A percentile compares a stretch with the other conserved stretches of the same genome.
Conservation (phyloP, 1,140 invertebrate genomes). For the Sitodiplosis mosellana region DNA sequence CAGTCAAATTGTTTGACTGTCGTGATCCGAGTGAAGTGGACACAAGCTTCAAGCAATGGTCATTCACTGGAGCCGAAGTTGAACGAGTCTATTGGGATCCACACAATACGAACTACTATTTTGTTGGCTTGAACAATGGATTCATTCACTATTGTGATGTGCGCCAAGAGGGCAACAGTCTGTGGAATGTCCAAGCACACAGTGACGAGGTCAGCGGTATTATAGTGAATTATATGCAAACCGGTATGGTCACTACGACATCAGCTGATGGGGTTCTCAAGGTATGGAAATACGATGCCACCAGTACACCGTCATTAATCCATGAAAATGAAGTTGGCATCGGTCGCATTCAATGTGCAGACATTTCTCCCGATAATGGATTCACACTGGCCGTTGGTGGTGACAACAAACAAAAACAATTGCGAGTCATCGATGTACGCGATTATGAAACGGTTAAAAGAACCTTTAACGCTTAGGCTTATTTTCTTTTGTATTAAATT, state of each 20-base stretch:
- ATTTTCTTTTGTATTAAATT: no score
- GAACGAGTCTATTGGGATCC: slow-evolving; percentile 76
- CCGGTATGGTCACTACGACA: slow-evolving; percentile 17
- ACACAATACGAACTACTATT: slow-evolving; percentile 18
- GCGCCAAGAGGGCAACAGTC: slow-evolving; percentile 37
- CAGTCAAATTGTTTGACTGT: slow-evolving; percentile 62
- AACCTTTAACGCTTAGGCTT: no score
- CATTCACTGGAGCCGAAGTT: slow-evolving; percentile 50
- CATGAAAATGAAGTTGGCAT: slow-evolving; percentile 41
- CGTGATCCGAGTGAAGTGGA: slow-evolving; percentile 32
- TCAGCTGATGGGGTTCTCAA: slow-evolving; percentile 20
- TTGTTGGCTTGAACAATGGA: slow-evolving; percentile 64
- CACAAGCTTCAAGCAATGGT: slow-evolving; percentile 43
- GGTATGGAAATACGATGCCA: slow-evolving; percentile 17
- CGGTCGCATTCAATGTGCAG: slow-evolving; percentile 53
- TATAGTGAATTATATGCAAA: slow-evolving; percentile 18
- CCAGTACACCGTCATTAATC: slow-evolving; percentile 24
- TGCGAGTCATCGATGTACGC: slow-evolving; percentile 55
- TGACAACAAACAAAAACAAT: slow-evolving; percentile 60
- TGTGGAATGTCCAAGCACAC: slow-evolving; percentile 67
- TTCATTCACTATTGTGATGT: slow-evolving; percentile 63
- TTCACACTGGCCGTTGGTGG: slow-evolving; percentile 65
- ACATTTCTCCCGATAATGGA: slow-evolving; percentile 59
- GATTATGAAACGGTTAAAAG: slow-evolving; percentile 41
- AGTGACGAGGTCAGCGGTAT: slow-evolving; percentile 58